These are phyloP conservation scores for Neogobius melanostomus DNA, from an alignment of 2,113 vertebrate genomes.

Conservation along the genomic window DNA sequence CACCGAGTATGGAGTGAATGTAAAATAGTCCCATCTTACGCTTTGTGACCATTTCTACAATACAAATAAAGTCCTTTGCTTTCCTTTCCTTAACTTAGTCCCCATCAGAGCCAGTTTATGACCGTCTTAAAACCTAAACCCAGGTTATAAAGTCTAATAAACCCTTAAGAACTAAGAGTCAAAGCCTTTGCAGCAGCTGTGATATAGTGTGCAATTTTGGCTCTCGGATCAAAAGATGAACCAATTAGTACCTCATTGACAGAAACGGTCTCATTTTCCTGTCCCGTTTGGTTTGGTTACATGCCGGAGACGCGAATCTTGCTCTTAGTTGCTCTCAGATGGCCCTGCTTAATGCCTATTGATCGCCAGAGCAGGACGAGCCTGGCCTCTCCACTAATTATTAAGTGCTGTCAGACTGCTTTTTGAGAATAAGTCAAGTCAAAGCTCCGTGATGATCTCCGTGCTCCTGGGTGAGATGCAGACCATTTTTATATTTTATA, in stretches of 20 bases:
- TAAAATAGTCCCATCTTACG: no score
- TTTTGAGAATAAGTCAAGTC: slow-evolving; percentile 64
- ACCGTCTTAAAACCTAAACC: no score
- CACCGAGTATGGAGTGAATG: no score
- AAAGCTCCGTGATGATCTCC: slow-evolving; percentile 31
- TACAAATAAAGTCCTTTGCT: no score
- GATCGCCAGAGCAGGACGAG: slow-evolving; percentile 69
- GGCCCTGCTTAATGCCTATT: slow-evolving; percentile 75
- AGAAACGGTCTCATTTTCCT: slow-evolving; percentile 13
- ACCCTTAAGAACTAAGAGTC: no score
- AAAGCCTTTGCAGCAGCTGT: neutral
- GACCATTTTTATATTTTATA: slow-evolving; percentile 12
- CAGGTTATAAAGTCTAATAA: no score
- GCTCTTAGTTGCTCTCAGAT: slow-evolving; percentile 53
- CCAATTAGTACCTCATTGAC: slow-evolving; percentile 2
- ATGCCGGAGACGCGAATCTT: slow-evolving; percentile 36
- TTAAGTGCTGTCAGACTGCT: slow-evolving; percentile 75
- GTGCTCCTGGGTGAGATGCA: neutral
- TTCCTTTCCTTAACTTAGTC: no score
- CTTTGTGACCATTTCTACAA: no score
- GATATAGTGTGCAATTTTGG: neutral
- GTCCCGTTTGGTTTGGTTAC: slow-evolving; percentile 38
- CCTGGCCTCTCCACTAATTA: slow-evolving; percentile 73
- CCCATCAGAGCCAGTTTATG: no score
- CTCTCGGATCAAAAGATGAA: neutral